phyloP scores from a whole-genome alignment of 2,113 vertebrate genomes.

The Caloenas nicobarica region DNA sequence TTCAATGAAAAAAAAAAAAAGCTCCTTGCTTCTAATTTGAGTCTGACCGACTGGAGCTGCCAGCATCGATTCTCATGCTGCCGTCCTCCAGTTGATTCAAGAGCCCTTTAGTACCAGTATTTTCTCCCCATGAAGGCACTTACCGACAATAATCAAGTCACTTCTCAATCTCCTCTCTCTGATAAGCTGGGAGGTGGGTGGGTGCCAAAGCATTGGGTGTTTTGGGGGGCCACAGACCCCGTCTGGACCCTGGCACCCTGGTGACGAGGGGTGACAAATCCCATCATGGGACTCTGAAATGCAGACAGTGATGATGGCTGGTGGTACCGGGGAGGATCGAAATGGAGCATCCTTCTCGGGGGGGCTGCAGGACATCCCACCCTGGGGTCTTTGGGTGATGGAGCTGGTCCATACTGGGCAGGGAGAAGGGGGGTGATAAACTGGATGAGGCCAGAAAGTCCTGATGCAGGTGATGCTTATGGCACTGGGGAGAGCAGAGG shows the following conservation, averaged over 20 bases:
- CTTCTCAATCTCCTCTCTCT: background rate
- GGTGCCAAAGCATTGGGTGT: rapidly evolving
- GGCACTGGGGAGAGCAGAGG: rapidly evolving
- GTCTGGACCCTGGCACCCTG: background rate
- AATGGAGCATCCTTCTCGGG: background rate
- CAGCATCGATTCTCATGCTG: rapidly evolving
- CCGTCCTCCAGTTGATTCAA: background rate
- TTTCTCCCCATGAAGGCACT: background rate
- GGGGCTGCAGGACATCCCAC: rapidly evolving
- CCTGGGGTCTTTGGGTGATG: background rate
- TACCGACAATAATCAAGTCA: rapidly evolving
- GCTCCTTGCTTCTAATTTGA: background rate
- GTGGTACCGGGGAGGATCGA: background rate
- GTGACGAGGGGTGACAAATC: background rate
- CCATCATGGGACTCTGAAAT: rapidly evolving
- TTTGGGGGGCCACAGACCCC: background rate
- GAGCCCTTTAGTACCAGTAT: background rate
- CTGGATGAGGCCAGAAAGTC: background rate
- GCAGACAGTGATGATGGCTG: background rate
- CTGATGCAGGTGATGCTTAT: rapidly evolving
- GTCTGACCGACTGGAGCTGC: background rate
- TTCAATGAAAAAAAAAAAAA: background rate
- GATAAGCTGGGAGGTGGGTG: background rate
- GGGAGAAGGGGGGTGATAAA: rapidly evolving
- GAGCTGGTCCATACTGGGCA: background rate